A percentile compares a stretch with the other conserved stretches of the same genome.
Conservation (phyloP, 2,113 vertebrate genomes). For the Xiphophorus couchianus region DNA sequence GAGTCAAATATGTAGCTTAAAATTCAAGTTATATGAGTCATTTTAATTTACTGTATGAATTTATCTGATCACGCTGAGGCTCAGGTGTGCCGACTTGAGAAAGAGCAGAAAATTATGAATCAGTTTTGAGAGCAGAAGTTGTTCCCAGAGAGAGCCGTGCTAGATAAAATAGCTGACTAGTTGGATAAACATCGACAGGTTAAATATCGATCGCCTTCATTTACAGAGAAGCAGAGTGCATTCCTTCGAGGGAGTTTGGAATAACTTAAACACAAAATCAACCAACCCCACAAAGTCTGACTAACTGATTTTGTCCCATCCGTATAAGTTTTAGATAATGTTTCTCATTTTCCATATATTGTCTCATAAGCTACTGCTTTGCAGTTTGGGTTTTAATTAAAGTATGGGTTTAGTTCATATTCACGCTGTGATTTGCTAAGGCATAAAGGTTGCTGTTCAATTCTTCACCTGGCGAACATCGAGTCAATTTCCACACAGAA, state of each 20-base stretch:
- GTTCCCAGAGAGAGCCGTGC: too few relatives aligned
- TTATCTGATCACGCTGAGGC: too few relatives aligned
- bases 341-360: neutral
- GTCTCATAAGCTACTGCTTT: neutral
- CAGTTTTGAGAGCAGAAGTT: too few relatives aligned
- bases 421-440: neutral
- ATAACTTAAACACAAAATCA: neutral
- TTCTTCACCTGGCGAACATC: neutral
- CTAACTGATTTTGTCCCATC: neutral
- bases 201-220: too few relatives aligned
- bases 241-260: neutral
- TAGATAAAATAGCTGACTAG: too few relatives aligned
- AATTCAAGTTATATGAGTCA: too few relatives aligned
- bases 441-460: neutral
- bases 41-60: too few relatives aligned
- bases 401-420: too few relatives aligned
- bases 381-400: neutral
- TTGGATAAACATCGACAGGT: too few relatives aligned
- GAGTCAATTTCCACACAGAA: neutral
- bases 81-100: too few relatives aligned
- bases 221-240: neutral
- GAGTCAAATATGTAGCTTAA: too few relatives aligned
- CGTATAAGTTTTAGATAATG: neutral
- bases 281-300: neutral
- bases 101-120: too few relatives aligned